Percentiles rank a stretch among this genome's conserved stretches.
Evolutionary conservation across 2,113 vertebrate genomes (phyloP).

Genomic region (Rhegmatorhina hoffmannsi): DNA sequence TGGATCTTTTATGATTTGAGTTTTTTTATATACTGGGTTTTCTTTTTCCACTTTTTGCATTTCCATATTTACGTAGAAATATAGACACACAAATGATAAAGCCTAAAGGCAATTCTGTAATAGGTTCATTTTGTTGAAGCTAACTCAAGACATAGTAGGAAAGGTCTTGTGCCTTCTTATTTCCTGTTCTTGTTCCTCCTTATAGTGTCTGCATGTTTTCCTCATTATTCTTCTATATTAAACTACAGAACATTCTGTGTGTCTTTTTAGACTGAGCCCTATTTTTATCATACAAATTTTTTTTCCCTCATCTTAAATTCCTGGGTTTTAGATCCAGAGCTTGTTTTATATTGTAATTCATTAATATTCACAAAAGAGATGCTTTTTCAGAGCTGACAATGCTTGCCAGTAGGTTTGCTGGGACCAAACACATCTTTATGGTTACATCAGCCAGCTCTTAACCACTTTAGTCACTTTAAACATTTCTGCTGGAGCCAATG

Average conservation of each 20-base stretch:
- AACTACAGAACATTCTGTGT: neutral
- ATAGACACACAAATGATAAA: neutral
- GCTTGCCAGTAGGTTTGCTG: neutral
- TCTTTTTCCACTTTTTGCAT: neutral
- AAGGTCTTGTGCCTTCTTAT: neutral
- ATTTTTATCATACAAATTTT: rapidly evolving
- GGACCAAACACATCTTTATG: neutral
- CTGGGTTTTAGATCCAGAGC: neutral
- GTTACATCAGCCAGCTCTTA: neutral
- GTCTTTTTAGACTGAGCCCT: neutral
- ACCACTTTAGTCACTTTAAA: neutral
- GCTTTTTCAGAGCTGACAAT: neutral
- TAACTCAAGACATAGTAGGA: neutral
- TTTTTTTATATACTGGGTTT: neutral
- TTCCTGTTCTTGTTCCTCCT: neutral
- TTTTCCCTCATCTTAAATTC: neutral
- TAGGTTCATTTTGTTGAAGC: neutral
- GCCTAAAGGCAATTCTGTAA: neutral
- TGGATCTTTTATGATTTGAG: neutral
- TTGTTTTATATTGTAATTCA: neutral
- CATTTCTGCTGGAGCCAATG: neutral
- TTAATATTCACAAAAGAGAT: neutral
- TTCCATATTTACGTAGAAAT: neutral
- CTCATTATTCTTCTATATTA: neutral
- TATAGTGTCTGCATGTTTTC: neutral